These are phyloP conservation scores for Drosophila pullipes DNA, from an alignment of 2,888 invertebrate genomes.

Conservation along the genomic window DNA sequence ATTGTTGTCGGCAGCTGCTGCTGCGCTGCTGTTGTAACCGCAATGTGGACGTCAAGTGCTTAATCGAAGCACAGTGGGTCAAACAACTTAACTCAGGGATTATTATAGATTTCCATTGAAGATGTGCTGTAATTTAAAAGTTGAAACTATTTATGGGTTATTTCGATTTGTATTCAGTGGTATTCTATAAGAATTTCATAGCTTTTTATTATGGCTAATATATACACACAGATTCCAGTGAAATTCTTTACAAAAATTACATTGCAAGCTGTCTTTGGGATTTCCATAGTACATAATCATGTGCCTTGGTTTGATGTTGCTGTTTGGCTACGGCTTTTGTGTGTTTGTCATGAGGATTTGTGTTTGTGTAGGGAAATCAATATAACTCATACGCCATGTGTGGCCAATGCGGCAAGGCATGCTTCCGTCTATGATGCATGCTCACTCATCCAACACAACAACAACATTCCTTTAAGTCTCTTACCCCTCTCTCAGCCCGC, in stretches of 20 bases:
- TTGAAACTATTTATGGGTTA: neutral
- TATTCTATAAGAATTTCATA: neutral
- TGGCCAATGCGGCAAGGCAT: constrained; percentile 37
- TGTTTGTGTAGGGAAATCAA: constrained; percentile 39
- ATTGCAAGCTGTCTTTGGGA: constrained; percentile 1
- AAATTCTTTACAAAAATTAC: constrained; percentile 3
- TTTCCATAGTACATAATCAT: constrained; percentile 19
- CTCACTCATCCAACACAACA: neutral
- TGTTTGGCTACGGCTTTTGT: constrained; percentile 17
- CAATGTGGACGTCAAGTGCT: constrained; percentile 33
- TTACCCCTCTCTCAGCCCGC: neutral
- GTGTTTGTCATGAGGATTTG: constrained; percentile 50
- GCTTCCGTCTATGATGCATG: constrained; percentile 29
- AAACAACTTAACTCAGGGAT: neutral
- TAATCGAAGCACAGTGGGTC: constrained; percentile 24
- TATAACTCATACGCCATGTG: constrained; percentile 66
- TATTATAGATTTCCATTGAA: neutral
- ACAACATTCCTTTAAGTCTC: neutral
- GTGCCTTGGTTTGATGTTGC: neutral
- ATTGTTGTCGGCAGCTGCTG: constrained; percentile 33
- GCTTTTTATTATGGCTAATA: neutral
- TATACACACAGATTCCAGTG: neutral
- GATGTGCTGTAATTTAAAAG: neutral
- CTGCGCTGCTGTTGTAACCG: constrained; percentile 34
- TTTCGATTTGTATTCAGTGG: neutral